Percentiles rank a stretch among this genome's conserved stretches.
Evolutionary conservation across 2,797 vertebrate species (phyloP).

Genomic region (Hipposideros larvatus): DNA sequence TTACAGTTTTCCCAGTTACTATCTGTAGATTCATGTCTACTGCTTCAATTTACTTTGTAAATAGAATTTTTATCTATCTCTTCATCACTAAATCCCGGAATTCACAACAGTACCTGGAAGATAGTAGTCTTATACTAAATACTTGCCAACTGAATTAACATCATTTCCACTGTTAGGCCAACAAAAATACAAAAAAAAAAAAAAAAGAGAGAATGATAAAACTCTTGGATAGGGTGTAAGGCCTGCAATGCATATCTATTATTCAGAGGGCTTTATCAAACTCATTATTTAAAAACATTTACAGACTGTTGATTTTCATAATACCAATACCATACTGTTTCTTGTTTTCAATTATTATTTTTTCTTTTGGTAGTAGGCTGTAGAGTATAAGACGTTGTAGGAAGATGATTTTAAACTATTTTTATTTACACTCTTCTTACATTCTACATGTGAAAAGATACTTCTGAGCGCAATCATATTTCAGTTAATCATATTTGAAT

Average conservation of each 20-base stretch:
- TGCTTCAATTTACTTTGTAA: conserved; percentile 11
- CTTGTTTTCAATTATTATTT: background rate
- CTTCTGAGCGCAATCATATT: conserved; percentile 46
- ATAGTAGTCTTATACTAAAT: background rate
- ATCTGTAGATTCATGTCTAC: background rate
- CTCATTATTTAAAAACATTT: conserved; percentile 37
- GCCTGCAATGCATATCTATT: background rate
- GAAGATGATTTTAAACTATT: conserved; percentile 45
- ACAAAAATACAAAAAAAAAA: conserved; percentile 32
- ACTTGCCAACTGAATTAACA: background rate
- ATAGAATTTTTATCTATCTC: background rate
- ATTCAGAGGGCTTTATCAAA: conserved; percentile 25
- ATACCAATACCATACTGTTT: background rate
- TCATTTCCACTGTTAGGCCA: background rate
- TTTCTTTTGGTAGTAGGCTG: background rate
- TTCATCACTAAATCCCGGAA: background rate
- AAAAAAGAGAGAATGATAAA: background rate
- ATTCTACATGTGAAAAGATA: conserved; percentile 57
- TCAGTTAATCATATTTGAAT: conserved; percentile 79
- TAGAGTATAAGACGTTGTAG: background rate
- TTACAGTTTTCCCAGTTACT: background rate
- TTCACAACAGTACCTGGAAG: background rate
- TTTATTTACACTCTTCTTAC: conserved; percentile 56
- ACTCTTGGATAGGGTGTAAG: background rate
- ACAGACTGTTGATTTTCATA: background rate